These are phyloP conservation scores for Drosophila suzukii DNA, from an alignment of 1,140 invertebrate species.

Conservation along the genomic window DNA sequence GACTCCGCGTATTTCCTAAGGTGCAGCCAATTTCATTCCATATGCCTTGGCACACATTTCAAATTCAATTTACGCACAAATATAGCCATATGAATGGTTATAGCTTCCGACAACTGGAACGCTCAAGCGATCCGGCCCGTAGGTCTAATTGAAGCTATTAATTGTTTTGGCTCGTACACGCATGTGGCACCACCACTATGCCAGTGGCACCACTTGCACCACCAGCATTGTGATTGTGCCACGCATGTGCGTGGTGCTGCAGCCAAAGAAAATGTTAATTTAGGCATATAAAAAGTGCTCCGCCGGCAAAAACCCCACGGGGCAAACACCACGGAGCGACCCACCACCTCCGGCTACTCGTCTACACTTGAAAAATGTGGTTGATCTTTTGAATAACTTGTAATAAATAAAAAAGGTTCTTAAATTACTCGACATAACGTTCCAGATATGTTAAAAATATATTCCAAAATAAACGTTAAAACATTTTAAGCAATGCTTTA, in stretches of 20 bases:
- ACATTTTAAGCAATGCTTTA: no score
- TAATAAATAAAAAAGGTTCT: background rate
- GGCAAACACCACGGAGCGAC: slow-evolving; percentile 37
- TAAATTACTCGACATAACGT: no score
- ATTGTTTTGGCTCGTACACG: slow-evolving; percentile 62
- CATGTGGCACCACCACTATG: slow-evolving; percentile 21
- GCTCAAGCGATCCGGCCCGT: slow-evolving; percentile 51
- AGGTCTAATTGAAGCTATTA: slow-evolving; percentile 83
- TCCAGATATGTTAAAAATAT: no score
- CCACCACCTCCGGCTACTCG: slow-evolving; percentile 26
- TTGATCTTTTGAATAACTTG: no score
- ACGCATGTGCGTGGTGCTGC: slow-evolving; percentile 46
- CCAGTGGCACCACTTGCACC: slow-evolving; percentile 19
- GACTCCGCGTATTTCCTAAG: slow-evolving; percentile 8
- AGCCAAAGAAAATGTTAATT: slow-evolving; percentile 60
- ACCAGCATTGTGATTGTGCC: slow-evolving; percentile 37
- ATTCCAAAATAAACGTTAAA: no score
- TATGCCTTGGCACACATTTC: slow-evolving; percentile 71
- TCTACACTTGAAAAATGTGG: slow-evolving; percentile 11
- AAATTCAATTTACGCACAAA: slow-evolving; percentile 77
- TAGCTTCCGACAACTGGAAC: slow-evolving; percentile 80
- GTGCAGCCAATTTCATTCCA: slow-evolving; percentile 38
- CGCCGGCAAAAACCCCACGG: slow-evolving; percentile 26
- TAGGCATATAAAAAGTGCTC: slow-evolving; percentile 57
- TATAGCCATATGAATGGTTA: slow-evolving; percentile 81